Conservation (phyloP, 2,888 invertebrate genomes). For the Ommatoiulus sabulosus region DNA sequence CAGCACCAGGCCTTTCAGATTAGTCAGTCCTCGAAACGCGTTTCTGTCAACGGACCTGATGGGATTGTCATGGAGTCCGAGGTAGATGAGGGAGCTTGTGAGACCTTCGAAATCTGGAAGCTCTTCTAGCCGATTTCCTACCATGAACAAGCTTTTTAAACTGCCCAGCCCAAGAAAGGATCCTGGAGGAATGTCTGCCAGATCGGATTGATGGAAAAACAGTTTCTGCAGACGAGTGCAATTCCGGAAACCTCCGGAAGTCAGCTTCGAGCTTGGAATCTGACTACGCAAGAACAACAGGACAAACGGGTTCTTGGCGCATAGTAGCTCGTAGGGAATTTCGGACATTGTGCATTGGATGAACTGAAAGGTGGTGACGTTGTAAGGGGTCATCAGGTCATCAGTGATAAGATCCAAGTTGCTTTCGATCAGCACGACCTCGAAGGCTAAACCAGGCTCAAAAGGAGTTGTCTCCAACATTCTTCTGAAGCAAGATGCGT, state of each 20-base stretch:
- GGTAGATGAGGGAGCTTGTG: not conserved
- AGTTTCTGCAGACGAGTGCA: not conserved
- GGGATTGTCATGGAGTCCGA: not conserved
- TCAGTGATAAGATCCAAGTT: not conserved
- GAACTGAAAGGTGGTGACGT: not conserved
- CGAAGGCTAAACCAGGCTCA: not conserved
- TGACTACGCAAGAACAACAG: not conserved
- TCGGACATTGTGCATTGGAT: not conserved
- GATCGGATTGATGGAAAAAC: not conserved
- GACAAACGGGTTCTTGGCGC: not conserved
- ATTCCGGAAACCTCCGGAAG: not conserved
- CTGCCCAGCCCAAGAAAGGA: not conserved
- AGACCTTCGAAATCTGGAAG: not conserved
- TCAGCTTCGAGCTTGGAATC: not conserved
- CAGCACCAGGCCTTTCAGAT: not conserved
- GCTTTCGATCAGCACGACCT: not conserved
- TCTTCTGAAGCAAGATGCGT: not conserved
- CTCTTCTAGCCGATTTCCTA: not conserved
- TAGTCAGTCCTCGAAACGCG: not conserved
- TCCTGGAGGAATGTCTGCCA: not conserved
- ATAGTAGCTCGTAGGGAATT: not conserved
- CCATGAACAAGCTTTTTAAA: not conserved
- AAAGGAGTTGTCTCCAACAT: not conserved
- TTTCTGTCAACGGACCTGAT: not conserved
- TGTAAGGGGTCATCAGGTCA: not conserved